A percentile compares a stretch with the other conserved stretches of the same genome.
These are phyloP conservation scores for Acleris literana DNA, from an alignment of 2,888 invertebrate species.

Conservation along the genomic window DNA sequence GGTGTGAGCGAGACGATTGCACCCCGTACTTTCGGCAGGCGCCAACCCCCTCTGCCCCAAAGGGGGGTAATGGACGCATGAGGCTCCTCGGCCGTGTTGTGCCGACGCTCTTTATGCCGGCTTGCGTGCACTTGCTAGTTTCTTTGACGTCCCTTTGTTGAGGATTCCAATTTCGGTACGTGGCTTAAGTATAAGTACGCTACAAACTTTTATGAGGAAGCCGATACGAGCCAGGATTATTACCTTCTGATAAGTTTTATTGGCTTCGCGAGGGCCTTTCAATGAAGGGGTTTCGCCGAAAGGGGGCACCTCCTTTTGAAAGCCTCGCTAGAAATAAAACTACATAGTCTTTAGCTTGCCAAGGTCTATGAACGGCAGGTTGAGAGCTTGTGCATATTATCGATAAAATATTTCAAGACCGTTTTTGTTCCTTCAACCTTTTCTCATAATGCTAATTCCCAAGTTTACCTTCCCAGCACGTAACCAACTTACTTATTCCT, in stretches of 20 bases:
- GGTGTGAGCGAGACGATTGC: constrained; percentile 69
- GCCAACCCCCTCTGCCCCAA: constrained; percentile 49
- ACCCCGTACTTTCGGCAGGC: constrained; percentile 68
- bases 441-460: constrained; percentile 1
- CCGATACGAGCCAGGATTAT: constrained; percentile 17
- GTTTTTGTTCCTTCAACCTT: not conserved
- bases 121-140: constrained; percentile 79
- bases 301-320: constrained; percentile 1
- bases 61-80: constrained; percentile 78
- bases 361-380: too few relatives aligned
- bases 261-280: constrained; percentile 3
- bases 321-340: too few relatives aligned
- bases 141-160: constrained; percentile 80
- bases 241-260: constrained; percentile 24
- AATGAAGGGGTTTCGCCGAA: not conserved
- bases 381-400: too few relatives aligned
- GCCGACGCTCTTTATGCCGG: constrained; percentile 75
- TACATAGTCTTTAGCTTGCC: not conserved
- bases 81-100: constrained; percentile 71
- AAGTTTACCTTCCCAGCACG: constrained; percentile 17
- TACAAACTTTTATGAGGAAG: constrained; percentile 23
- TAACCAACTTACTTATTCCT: constrained; percentile 40
- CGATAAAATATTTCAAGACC: not conserved
- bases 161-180: constrained; percentile 76
- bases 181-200: constrained; percentile 32